Conservation (phyloP, 2,113 vertebrate species). For the Trematocara zebra region DNA sequence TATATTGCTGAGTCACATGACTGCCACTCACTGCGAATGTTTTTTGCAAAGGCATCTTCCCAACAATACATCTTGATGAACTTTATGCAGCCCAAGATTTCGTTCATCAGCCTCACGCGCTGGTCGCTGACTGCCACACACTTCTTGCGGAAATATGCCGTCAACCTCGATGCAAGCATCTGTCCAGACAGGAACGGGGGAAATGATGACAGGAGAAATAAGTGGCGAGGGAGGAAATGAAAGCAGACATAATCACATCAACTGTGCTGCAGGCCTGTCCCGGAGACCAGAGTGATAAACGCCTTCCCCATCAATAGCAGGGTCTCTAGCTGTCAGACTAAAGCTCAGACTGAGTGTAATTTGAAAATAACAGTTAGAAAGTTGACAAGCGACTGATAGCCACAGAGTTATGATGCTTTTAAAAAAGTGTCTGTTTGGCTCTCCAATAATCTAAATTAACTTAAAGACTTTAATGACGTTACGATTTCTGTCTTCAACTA, state of each 20-base stretch:
- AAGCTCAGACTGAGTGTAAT: conserved; percentile 16
- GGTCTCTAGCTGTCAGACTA: conserved; percentile 20
- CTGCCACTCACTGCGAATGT: conserved; percentile 70
- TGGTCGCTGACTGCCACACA: conserved; percentile 76
- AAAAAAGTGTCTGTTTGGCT: conserved; percentile 11
- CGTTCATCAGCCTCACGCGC: conserved; percentile 79
- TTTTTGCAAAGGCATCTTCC: conserved; percentile 73
- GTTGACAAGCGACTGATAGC: conserved; percentile 31
- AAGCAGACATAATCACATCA: conserved; percentile 59
- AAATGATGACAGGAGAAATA: conserved; percentile 48
- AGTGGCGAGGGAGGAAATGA: conserved; percentile 62
- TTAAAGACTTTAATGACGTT: background rate
- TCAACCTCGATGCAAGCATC: conserved; percentile 77
- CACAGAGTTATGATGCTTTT: conserved; percentile 2
- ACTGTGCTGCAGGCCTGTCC: conserved; percentile 27
- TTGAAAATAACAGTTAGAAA: conserved; percentile 21
- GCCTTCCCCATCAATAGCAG: conserved; percentile 36
- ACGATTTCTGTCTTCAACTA: background rate
- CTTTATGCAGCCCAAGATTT: conserved; percentile 77
- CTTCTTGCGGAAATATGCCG: conserved; percentile 77
- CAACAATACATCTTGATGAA: conserved; percentile 85
- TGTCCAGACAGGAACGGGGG: conserved; percentile 47
- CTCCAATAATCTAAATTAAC: background rate
- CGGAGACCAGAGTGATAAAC: conserved; percentile 39
- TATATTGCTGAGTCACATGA: background rate